Percentiles rank a stretch among this genome's conserved stretches.
These are phyloP conservation scores for Lytechinus variegatus DNA, from an alignment of 35 echinoderm and acorn worm species.

Conservation along the genomic window DNA sequence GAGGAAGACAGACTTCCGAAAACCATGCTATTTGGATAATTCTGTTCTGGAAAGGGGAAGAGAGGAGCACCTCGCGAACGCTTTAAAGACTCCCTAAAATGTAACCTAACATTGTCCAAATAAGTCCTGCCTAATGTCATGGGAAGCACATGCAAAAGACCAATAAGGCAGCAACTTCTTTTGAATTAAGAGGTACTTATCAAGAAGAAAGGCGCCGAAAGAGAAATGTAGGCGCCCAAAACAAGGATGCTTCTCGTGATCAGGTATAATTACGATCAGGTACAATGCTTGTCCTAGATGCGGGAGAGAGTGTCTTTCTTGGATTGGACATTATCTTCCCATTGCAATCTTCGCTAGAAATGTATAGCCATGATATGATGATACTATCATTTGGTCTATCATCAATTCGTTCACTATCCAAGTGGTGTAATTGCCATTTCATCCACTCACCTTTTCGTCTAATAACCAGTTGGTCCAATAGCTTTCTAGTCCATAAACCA, in stretches of 20 bases:
- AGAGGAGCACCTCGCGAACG: slow-evolving; percentile 48
- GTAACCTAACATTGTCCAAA: not conserved
- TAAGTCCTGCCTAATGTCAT: not conserved
- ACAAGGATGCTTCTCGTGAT: not conserved
- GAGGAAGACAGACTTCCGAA: slow-evolving; percentile 49
- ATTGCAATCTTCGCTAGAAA: no score
- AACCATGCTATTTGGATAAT: slow-evolving; percentile 34
- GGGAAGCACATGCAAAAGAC: not conserved
- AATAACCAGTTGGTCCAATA: no score
- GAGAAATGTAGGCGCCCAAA: not conserved
- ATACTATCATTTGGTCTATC: no score
- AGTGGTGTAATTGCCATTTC: no score
- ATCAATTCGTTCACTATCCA: no score
- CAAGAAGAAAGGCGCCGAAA: not conserved
- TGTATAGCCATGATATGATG: no score
- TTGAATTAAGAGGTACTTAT: not conserved
- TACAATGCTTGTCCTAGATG: not conserved
- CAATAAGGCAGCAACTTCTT: not conserved
- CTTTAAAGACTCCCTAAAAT: slow-evolving; percentile 34
- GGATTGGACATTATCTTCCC: slow-evolving; percentile 14
- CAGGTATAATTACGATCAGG: not conserved
- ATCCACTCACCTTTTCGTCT: no score
- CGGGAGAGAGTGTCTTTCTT: not conserved
- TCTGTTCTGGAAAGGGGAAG: slow-evolving; percentile 36
- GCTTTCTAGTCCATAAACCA: no score